phyloP scores from a whole-genome alignment of 2,113 vertebrate genomes.

The Lasiurus cinereus region DNA sequence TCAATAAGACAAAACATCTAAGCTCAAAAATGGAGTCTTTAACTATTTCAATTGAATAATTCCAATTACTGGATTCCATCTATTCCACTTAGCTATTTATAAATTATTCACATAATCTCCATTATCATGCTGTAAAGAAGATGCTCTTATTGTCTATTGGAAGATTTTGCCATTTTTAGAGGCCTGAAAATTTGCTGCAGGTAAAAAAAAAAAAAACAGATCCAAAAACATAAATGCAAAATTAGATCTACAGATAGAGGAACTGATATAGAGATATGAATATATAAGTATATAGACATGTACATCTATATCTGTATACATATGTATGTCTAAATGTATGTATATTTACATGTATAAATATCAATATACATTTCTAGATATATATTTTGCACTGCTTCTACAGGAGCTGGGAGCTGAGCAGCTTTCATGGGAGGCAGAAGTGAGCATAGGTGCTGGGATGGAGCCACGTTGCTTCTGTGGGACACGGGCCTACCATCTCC shows the following conservation, averaged over 20 bases:
- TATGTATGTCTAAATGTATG: not conserved
- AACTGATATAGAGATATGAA: not conserved
- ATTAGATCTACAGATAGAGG: not conserved
- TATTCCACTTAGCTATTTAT: not conserved
- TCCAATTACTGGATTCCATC: not conserved
- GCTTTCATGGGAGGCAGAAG: too few species aligned
- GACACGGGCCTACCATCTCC: too few species aligned
- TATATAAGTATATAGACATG: not conserved
- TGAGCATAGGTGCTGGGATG: too few species aligned
- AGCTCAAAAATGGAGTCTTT: not conserved
- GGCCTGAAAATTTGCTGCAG: not conserved
- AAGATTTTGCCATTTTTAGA: not conserved
- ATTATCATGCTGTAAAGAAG: not conserved
- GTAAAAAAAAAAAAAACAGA: not conserved
- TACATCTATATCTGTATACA: not conserved
- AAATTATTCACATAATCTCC: not conserved
- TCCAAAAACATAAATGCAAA: not conserved
- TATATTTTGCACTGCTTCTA: not conserved
- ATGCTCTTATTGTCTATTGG: not conserved
- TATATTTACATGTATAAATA: not conserved
- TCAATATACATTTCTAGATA: not conserved
- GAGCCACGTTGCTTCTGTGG: too few species aligned
- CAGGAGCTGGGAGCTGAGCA: too few species aligned
- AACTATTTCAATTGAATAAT: not conserved
- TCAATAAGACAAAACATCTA: not conserved